Evolutionary conservation across 2,888 invertebrate species (phyloP).

Genomic region (Drosophila anomalata): DNA sequence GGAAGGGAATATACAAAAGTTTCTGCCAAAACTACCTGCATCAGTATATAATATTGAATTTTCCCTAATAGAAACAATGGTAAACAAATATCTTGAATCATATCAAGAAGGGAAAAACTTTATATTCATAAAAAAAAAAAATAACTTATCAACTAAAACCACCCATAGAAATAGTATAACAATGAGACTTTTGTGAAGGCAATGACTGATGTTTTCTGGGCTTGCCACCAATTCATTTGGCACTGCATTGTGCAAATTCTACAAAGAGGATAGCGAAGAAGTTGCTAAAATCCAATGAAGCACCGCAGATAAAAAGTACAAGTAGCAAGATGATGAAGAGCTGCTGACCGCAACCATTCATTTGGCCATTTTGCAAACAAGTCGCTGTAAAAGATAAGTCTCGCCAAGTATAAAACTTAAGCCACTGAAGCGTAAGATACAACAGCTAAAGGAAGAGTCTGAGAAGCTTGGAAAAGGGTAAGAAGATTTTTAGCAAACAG

Average conservation of each 20-base stretch:
- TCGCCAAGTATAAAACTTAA: constrained; percentile 72
- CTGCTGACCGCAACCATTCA: constrained; percentile 77
- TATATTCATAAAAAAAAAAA: not conserved
- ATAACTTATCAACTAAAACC: not conserved
- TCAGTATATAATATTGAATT: not conserved
- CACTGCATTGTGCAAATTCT: constrained; percentile 15
- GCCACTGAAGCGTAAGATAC: constrained; percentile 72
- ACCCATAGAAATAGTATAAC: not conserved
- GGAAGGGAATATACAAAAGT: not conserved
- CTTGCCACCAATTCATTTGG: constrained; percentile 25
- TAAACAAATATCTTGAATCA: not conserved
- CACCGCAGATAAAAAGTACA: constrained; percentile 14
- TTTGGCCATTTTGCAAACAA: constrained; percentile 77
- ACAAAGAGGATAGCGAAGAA: constrained; percentile 45
- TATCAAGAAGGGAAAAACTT: not conserved
- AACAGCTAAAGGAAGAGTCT: constrained; percentile 38
- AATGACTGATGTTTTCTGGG: not conserved
- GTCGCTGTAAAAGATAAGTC: constrained; percentile 74
- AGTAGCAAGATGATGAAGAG: constrained; percentile 27
- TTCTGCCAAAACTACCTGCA: not conserved
- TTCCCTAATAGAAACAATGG: not conserved
- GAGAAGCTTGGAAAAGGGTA: constrained; percentile 3
- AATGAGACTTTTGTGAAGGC: constrained; percentile 12
- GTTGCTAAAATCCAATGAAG: constrained; percentile 37
- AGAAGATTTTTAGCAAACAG: constrained; percentile 5